Evolutionary conservation across 2,113 vertebrate genomes (phyloP).

Genomic region (Pongo abelii): DNA sequence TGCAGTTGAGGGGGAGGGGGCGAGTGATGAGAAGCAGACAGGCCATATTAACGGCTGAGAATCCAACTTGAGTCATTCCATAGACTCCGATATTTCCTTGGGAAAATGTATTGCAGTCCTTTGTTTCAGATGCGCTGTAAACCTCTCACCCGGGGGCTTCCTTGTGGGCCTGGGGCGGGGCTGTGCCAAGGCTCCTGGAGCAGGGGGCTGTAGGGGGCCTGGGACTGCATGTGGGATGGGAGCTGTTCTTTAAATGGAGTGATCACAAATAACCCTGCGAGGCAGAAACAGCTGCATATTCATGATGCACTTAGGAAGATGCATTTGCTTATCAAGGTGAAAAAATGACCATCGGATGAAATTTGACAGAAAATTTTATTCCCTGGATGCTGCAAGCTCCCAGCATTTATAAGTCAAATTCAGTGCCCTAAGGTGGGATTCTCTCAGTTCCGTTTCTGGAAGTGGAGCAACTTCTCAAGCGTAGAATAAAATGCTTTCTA

Average conservation of each 20-base stretch:
- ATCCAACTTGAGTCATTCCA: fast-evolving
- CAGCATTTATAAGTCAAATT: not conserved
- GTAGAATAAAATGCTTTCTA: not conserved
- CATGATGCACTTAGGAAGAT: not conserved
- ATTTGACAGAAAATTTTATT: not conserved
- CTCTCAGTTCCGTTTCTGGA: not conserved
- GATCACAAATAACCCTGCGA: not conserved
- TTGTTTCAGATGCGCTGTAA: not conserved
- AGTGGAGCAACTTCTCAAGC: not conserved
- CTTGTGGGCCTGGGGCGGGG: not conserved
- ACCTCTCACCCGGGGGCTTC: not conserved
- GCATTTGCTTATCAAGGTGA: not conserved
- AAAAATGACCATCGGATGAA: not conserved
- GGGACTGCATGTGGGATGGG: not conserved
- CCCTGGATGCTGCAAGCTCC: not conserved
- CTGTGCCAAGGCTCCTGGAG: not conserved
- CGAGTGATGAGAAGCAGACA: not conserved
- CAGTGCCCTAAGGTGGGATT: not conserved
- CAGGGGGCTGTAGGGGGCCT: too few relatives aligned
- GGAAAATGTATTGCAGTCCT: not conserved
- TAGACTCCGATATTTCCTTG: not conserved
- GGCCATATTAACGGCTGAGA: fast-evolving
- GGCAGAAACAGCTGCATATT: not conserved
- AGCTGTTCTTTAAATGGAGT: not conserved
- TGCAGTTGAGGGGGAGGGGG: not conserved